These are phyloP conservation scores for Galemys pyrenaicus DNA, from an alignment of 2,113 vertebrate species.

Conservation along the genomic window DNA sequence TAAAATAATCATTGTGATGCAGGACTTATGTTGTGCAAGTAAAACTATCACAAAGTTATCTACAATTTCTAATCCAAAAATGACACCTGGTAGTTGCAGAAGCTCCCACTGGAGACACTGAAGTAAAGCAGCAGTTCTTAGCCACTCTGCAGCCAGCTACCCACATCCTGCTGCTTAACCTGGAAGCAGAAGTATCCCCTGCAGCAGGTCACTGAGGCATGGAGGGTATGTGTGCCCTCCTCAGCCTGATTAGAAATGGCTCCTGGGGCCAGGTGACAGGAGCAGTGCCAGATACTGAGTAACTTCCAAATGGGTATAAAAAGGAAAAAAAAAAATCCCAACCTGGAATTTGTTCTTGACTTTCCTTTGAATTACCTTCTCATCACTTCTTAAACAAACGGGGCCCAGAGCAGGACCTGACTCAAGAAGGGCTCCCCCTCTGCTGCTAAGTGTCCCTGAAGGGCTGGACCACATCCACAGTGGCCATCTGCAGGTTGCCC, in stretches of 20 bases:
- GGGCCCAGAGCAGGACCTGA: background rate
- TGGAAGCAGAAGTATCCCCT: slow-evolving; percentile 89
- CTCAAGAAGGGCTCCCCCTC: background rate
- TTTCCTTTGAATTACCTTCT: background rate
- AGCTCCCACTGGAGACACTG: slow-evolving; percentile 82
- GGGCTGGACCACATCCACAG: background rate
- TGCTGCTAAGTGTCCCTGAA: background rate
- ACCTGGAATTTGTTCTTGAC: background rate
- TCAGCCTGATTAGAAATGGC: background rate
- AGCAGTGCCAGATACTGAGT: background rate
- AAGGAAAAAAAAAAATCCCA: background rate
- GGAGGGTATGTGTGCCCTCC: background rate
- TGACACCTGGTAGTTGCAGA: slow-evolving; percentile 90
- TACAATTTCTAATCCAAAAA: background rate
- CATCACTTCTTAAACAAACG: background rate
- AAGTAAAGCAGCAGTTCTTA: slow-evolving; percentile 88
- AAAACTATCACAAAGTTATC: background rate
- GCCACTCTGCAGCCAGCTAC: slow-evolving; percentile 87
- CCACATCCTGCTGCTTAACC: slow-evolving; percentile 90
- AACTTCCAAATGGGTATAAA: background rate
- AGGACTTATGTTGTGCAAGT: background rate
- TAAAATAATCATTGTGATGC: background rate
- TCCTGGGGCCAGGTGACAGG: background rate
- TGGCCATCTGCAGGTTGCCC: background rate
- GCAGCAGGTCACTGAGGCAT: background rate